Evolutionary conservation across 2,797 vertebrate genomes (phyloP).

Genomic region (Sebastes paucispinis): DNA sequence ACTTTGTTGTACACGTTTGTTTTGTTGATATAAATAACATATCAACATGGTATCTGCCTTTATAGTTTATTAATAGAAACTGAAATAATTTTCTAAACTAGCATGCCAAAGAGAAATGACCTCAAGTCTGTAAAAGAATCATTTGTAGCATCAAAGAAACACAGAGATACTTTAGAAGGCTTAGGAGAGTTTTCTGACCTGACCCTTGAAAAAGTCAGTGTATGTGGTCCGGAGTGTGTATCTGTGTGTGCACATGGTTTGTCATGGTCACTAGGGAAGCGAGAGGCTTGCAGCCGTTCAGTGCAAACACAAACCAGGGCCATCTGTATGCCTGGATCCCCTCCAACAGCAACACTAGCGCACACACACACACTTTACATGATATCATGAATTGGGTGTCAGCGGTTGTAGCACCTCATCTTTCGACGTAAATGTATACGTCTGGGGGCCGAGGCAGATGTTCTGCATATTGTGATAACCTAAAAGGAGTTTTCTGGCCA

Average conservation of each 20-base stretch:
- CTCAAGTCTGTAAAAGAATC: not conserved
- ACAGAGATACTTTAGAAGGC: not conserved
- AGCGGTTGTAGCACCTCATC: constrained; percentile 70
- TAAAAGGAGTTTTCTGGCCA: constrained; percentile 26
- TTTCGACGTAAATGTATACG: constrained; percentile 56
- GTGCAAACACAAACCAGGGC: constrained; percentile 79
- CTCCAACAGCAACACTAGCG: constrained; percentile 76
- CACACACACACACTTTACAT: constrained; percentile 53
- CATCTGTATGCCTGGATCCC: constrained; percentile 78
- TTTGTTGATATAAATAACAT: not conserved
- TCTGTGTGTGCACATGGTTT: constrained; percentile 34
- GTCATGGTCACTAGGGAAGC: constrained; percentile 73
- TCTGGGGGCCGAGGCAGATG: constrained; percentile 61
- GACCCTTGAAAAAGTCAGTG: constrained; percentile 37
- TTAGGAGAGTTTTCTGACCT: constrained; percentile 1
- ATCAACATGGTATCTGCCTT: not conserved
- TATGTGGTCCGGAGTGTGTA: not conserved
- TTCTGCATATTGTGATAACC: constrained; percentile 30
- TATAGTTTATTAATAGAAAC: not conserved
- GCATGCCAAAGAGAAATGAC: not conserved
- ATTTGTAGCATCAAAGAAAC: constrained; percentile 1
- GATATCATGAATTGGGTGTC: constrained; percentile 73
- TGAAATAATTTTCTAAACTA: not conserved
- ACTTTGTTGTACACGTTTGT: not conserved
- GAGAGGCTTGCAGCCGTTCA: constrained; percentile 71